Percentiles rank a stretch among this genome's conserved stretches.
phyloP scores from a whole-genome alignment of 2,113 vertebrate genomes.

The Corynorhinus townsendii region DNA sequence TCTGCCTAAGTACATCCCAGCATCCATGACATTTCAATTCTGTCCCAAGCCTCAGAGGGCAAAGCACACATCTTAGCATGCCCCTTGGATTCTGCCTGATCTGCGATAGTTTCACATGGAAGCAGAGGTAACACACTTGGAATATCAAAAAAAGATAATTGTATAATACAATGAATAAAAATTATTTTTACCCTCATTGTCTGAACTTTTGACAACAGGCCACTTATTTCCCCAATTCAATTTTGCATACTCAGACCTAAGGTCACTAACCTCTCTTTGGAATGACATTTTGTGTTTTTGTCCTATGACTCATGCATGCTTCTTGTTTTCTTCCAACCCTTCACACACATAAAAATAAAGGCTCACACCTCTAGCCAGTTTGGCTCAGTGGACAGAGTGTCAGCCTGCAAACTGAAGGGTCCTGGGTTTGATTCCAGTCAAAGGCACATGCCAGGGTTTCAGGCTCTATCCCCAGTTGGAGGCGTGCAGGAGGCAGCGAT shows the following conservation, averaged over 20 bases:
- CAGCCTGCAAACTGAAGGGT: too few species aligned
- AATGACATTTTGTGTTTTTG: constrained; percentile 33
- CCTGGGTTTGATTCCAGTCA: too few species aligned
- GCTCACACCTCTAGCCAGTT: neutral
- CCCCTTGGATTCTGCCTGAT: neutral
- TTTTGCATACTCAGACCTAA: constrained; percentile 7
- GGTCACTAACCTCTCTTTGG: neutral
- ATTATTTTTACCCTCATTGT: neutral
- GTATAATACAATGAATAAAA: neutral
- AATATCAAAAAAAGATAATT: neutral
- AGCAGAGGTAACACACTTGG: neutral
- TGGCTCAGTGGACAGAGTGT: too few species aligned
- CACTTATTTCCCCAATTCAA: neutral
- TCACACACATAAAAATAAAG: neutral
- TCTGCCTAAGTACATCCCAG: neutral
- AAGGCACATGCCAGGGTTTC: too few species aligned
- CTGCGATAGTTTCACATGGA: neutral
- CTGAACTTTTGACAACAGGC: neutral
- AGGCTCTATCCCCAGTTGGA: too few species aligned
- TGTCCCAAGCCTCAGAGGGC: neutral
- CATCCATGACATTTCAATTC: neutral
- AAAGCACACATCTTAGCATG: neutral
- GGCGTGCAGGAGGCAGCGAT: too few species aligned
- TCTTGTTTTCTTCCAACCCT: neutral
- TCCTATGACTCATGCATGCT: constrained; percentile 29